Evolutionary conservation across 2,888 invertebrate species (phyloP).

Genomic region (Gryllus longicercus): DNA sequence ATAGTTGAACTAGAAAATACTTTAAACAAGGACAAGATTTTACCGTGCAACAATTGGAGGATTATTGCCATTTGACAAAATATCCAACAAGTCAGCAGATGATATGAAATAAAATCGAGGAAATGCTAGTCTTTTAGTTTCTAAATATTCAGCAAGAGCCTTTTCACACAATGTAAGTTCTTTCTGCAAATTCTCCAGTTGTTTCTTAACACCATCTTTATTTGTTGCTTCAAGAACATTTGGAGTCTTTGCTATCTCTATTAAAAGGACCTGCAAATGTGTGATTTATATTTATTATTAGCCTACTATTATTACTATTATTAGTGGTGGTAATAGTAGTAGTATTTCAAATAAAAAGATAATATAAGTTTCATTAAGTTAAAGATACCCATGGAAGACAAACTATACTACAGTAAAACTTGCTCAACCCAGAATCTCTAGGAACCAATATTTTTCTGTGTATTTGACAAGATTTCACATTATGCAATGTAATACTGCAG

Average conservation of each 20-base stretch:
- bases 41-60: constrained; percentile 71
- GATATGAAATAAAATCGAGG: constrained; percentile 95
- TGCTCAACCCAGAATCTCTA: no score
- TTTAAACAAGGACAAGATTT: background rate
- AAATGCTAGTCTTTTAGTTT: constrained; percentile 93
- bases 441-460: no score
- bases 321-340: no score
- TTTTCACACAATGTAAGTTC: constrained; percentile 91
- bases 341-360: no score
- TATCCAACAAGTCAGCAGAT: constrained; percentile 89
- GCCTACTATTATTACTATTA: no score
- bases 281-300: no score
- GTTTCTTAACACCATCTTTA: constrained; percentile 72
- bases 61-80: constrained; percentile 92
- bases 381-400: no score
- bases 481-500: no score
- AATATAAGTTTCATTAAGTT: no score
- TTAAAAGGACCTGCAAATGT: background rate
- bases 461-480: no score
- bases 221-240: constrained; percentile 92
- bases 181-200: constrained; percentile 77
- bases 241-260: constrained; percentile 71
- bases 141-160: constrained; percentile 92
- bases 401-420: no score
- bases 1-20: background rate